Percentiles rank a stretch among this genome's conserved stretches.
phyloP scores from a whole-genome alignment of 2,797 vertebrate genomes.

The Paramormyrops hopkinsi region DNA sequence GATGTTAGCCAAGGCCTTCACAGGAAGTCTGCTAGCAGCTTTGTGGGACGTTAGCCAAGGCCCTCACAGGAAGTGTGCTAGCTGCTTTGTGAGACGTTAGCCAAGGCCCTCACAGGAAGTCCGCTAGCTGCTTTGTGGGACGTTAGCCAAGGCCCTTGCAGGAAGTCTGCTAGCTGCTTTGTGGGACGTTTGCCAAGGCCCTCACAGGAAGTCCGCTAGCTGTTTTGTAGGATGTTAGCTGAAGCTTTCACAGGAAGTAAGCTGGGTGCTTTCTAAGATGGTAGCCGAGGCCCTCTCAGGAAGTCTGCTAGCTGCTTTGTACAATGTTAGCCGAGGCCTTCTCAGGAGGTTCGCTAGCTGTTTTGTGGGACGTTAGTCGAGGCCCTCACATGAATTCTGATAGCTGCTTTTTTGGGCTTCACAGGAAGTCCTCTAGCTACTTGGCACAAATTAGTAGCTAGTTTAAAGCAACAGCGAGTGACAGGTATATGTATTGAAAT shows the following conservation, averaged over 20 bases:
- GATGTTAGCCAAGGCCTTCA: not conserved
- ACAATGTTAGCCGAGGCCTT: not conserved
- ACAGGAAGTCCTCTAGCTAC: not conserved
- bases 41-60: not conserved
- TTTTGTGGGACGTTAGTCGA: not conserved
- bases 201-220: not conserved
- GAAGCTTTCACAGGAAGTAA: too few relatives aligned
- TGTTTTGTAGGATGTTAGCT: too few relatives aligned
- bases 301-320: not conserved
- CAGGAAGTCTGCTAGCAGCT: not conserved
- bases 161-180: not conserved
- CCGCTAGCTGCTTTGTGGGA: not conserved
- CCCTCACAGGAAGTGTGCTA: not conserved
- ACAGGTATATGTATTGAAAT: not conserved
- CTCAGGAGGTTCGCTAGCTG: not conserved
- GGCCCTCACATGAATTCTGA: not conserved
- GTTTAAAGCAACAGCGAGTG: not conserved
- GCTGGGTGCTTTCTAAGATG: too few relatives aligned
- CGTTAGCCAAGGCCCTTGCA: not conserved
- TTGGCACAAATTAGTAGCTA: not conserved
- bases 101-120: not conserved
- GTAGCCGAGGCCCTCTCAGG: not conserved
- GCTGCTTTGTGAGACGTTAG: not conserved
- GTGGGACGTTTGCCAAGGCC: too few relatives aligned
- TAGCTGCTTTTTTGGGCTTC: not conserved